Conservation (phyloP, 2,113 vertebrate genomes). For the Microcebus tavaratra region DNA sequence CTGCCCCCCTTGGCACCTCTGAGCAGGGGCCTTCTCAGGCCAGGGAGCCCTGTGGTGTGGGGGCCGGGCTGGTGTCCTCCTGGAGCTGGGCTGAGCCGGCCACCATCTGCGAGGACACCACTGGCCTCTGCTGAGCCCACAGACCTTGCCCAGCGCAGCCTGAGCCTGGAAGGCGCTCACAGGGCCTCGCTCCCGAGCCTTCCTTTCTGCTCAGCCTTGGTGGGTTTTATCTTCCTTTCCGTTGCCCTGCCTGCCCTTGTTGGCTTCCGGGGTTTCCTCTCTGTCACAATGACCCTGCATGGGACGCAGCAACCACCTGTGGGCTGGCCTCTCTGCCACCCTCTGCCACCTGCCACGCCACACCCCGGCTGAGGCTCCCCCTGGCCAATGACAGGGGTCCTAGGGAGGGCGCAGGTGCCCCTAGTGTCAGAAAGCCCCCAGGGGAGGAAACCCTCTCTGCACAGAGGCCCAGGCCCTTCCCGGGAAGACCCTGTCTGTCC, state of each 20-base stretch:
- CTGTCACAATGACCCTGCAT: not conserved
- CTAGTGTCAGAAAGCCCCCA: not conserved
- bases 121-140: not conserved
- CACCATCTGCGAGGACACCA: not conserved
- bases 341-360: too few relatives aligned
- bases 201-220: not conserved
- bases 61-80: not conserved
- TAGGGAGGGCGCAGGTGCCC: not conserved
- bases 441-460: not conserved
- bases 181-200: not conserved
- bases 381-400: not conserved
- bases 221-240: not conserved
- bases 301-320: not conserved
- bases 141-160: not conserved
- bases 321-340: not conserved
- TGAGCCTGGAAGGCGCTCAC: not conserved
- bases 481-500: not conserved
- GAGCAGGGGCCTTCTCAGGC: not conserved
- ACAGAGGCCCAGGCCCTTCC: not conserved
- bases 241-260: not conserved
- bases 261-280: conserved; percentile 13
- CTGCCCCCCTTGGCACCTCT: not conserved
- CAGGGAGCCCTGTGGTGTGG: not conserved
- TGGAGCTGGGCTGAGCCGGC: not conserved
- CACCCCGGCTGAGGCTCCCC: not conserved